Evolutionary conservation across 2,888 invertebrate genomes (phyloP), one percentile per base, ranked within the genome.

Genomic region (Apodemia mormo): DNA sequence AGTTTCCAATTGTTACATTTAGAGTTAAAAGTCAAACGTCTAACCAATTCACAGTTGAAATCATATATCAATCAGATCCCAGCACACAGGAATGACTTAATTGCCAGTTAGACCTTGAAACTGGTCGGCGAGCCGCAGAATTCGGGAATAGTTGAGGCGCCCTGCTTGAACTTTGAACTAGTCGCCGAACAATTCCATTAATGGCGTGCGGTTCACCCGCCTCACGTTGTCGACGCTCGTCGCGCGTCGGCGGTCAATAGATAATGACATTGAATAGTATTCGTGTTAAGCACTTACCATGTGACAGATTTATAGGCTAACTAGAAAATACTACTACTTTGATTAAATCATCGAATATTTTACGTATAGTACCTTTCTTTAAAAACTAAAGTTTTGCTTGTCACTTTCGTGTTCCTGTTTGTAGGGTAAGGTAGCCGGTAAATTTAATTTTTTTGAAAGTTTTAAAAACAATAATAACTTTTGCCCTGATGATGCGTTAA

Each of bases 61-160:
- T 61, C 61, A 61, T 40, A 14, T 30, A 30, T 22, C 45, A 64
- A 49, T 64, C 29, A 61, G 45, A 33, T 33, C 52, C 30, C n/a
- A 37, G 45, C 45, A 30, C n/a, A 54, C 33, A 30, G 49, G 33
- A 45, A 40, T 65, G 54, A 54, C 52, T 66, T 65, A 56, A 69
- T 69, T 69, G 40, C 52, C 65, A 54, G 52, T 64, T 6, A 29
- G 61, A 70, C 67, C 45, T 66, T 45, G 45, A 69, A 72, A 69
- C 66, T 45, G 66, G 54, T 79, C 77, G 85, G 84, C 82, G 76
- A 78, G 79, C 85, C 83, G 77, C 85, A 82, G 81, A 82, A 80
- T 82, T 84, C 76, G 73, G 69, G 71, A 72, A 75, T 75, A 72
- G 72, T 72, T 74, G 72, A 43, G 74, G 75, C 66, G 74, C 65